Evolutionary conservation across 2,888 invertebrate species (phyloP).

Genomic region (Nemapogon koenigi): DNA sequence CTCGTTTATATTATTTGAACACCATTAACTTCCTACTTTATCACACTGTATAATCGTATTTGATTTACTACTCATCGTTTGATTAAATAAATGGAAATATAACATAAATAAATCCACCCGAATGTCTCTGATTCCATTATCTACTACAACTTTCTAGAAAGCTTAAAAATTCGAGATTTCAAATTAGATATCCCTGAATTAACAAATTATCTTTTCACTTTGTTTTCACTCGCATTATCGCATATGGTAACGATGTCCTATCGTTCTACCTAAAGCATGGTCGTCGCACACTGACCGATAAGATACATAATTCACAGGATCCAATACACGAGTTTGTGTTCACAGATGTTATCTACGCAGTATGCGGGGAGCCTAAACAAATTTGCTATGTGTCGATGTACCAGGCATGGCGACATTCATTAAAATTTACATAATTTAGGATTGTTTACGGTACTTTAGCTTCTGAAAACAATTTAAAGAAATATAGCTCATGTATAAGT

Average conservation of each 20-base stretch:
- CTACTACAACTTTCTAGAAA: too few relatives aligned
- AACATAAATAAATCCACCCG: too few relatives aligned
- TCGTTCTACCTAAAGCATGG: neutral
- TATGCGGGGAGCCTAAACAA: slow-evolving; percentile 6
- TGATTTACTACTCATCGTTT: too few relatives aligned
- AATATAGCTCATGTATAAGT: neutral
- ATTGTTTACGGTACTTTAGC: neutral
- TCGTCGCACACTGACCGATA: slow-evolving; percentile 2
- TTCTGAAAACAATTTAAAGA: neutral
- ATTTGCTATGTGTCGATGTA: slow-evolving; percentile 5
- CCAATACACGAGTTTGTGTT: neutral
- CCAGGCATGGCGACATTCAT: neutral
- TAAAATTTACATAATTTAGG: too few relatives aligned
- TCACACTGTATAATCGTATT: too few relatives aligned
- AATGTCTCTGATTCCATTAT: too few relatives aligned
- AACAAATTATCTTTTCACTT: neutral
- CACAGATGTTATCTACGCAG: slow-evolving; percentile 4
- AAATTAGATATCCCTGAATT: neutral
- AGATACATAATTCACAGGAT: slow-evolving; percentile 6
- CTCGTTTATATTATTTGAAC: too few relatives aligned
- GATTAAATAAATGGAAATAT: too few relatives aligned
- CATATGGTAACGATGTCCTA: neutral
- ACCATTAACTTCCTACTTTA: too few relatives aligned
- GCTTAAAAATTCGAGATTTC: too few relatives aligned
- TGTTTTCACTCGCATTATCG: neutral